phyloP scores from a whole-genome alignment of 1,140 invertebrate genomes.

The Onthophagus taurus region DNA sequence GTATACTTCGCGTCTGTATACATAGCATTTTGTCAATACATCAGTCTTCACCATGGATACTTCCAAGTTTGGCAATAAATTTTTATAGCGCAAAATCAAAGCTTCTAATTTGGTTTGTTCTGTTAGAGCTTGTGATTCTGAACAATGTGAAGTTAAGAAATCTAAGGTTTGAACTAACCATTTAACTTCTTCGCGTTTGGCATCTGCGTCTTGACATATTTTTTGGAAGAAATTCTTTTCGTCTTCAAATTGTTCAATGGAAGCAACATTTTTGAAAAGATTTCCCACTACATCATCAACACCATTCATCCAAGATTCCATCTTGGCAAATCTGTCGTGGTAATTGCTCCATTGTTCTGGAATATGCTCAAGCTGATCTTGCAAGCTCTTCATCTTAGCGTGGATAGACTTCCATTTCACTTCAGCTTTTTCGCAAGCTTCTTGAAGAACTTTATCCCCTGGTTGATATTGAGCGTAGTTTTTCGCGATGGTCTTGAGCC shows the following conservation, averaged over 20 bases:
- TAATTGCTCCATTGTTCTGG: conserved; percentile 86
- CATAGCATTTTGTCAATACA: conserved; percentile 84
- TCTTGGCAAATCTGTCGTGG: conserved; percentile 68
- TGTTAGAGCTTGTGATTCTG: conserved; percentile 63
- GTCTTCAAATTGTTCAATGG: conserved; percentile 79
- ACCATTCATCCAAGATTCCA: conserved; percentile 84
- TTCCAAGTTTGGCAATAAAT: conserved; percentile 84
- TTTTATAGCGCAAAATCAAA: conserved; percentile 78
- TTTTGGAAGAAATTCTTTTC: conserved; percentile 64
- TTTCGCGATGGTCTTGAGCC: conserved; percentile 59
- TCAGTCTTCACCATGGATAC: conserved; percentile 87
- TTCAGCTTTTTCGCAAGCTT: conserved; percentile 57
- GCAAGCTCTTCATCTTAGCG: conserved; percentile 59
- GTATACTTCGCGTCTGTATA: conserved; percentile 77
- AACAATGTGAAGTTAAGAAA: conserved; percentile 69
- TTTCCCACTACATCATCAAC: conserved; percentile 74
- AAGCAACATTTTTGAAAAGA: conserved; percentile 73
- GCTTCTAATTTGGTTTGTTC: conserved; percentile 75
- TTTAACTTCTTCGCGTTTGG: conserved; percentile 85
- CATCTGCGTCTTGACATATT: conserved; percentile 81
- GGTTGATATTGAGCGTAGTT: conserved; percentile 55
- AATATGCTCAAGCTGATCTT: conserved; percentile 71
- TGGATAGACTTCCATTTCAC: conserved; percentile 64
- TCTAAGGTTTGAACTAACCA: conserved; percentile 88
- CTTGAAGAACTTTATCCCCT: conserved; percentile 52